Evolutionary conservation across 1,140 invertebrate species (phyloP).

Genomic region (Formica selysi): DNA sequence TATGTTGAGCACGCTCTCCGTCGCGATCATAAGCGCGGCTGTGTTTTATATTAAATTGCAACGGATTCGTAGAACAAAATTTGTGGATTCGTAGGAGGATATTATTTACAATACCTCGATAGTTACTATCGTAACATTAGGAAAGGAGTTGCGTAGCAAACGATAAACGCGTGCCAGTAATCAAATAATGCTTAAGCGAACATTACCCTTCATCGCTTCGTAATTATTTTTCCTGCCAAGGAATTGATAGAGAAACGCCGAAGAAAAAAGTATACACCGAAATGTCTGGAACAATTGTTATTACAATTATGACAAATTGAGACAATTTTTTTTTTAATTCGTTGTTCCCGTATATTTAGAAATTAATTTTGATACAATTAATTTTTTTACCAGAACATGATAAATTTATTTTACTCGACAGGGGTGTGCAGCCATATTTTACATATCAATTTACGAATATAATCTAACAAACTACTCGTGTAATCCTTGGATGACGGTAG

Average conservation of each 20-base stretch:
- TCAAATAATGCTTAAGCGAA: conserved; percentile 44
- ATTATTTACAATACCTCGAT: not conserved
- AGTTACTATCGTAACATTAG: not conserved
- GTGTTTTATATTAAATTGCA: conserved; percentile 82
- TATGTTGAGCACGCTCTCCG: conserved; percentile 78
- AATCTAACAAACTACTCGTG: conserved; percentile 36
- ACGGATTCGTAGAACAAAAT: conserved; percentile 76
- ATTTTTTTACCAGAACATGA: not conserved
- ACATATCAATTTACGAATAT: conserved; percentile 42
- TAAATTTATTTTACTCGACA: conserved; percentile 24
- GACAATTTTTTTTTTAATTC: not conserved
- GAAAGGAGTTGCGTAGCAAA: conserved; percentile 12
- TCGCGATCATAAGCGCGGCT: conserved; percentile 79
- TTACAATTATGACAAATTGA: not conserved
- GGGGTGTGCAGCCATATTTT: conserved; percentile 62
- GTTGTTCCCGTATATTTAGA: conserved; percentile 15
- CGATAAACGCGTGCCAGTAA: conserved; percentile 48
- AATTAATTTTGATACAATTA: conserved; percentile 18
- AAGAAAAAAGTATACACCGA: not conserved
- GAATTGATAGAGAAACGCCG: not conserved
- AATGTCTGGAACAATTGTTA: not conserved
- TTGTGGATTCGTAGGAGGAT: conserved; percentile 66
- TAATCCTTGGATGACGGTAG: conserved; percentile 8
- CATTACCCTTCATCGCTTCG: conserved; percentile 26
- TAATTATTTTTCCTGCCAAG: not conserved